Percentiles rank a stretch among this genome's conserved stretches.
These are phyloP conservation scores for Gymnothorax javanicus DNA, from an alignment of 2,797 vertebrate species.

Conservation along the genomic window DNA sequence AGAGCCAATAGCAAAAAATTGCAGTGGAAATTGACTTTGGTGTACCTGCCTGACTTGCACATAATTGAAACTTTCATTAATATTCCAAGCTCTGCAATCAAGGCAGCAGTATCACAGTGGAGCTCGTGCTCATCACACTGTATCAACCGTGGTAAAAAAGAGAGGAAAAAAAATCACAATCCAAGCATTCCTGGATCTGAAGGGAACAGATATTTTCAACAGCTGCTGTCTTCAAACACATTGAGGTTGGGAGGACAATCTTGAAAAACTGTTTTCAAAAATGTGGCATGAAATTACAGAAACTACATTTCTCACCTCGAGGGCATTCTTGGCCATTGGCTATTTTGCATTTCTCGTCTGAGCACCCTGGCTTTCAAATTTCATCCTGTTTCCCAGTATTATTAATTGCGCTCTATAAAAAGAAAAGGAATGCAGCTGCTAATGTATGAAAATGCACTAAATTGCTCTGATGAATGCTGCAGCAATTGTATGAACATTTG, in stretches of 20 bases:
- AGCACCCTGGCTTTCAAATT: conserved; percentile 2
- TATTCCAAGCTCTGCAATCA: neutral
- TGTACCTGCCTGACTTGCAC: neutral
- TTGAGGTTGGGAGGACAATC: neutral
- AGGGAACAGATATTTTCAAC: neutral
- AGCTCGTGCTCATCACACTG: neutral
- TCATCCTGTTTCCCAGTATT: neutral
- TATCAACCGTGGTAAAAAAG: neutral
- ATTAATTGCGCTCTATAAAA: conserved; percentile 22
- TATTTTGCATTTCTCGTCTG: conserved; percentile 20
- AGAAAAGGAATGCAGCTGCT: neutral
- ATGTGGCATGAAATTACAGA: conserved; percentile 20
- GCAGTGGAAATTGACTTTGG: neutral
- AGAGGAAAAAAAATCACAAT: neutral
- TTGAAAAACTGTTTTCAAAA: conserved; percentile 11
- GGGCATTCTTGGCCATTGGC: conserved; percentile 14
- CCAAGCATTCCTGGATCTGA: conserved; percentile 16
- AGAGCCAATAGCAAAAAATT: neutral
- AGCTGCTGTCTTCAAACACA: conserved; percentile 1
- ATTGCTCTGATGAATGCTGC: neutral
- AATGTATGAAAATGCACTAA: too few species aligned
- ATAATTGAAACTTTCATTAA: conserved; percentile 15
- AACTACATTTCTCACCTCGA: conserved; percentile 12
- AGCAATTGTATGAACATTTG: neutral
- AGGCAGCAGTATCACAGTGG: neutral